Evolutionary conservation across 2,113 vertebrate genomes (phyloP).

Genomic region (Danio rerio): GRCz12tu NC_133198.1:5115001-5115500

Average conservation of each 20-base stretch:
- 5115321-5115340: too few relatives aligned
- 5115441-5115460: too few relatives aligned
- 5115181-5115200: not conserved
- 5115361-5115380: too few relatives aligned
- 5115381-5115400: too few relatives aligned
- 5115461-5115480: not conserved
- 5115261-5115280: too few relatives aligned
- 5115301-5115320: too few relatives aligned
- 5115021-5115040: conserved; percentile 1
- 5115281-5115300: too few relatives aligned
- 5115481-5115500: not conserved
- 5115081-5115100: too few relatives aligned
- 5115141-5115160: not conserved
- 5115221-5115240: conserved; percentile 8
- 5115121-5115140: not conserved
- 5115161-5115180: not conserved
- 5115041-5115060: conserved; percentile 1
- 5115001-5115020: not conserved
- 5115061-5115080: not conserved
- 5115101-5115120: not conserved
- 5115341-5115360: too few relatives aligned
- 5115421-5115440: too few relatives aligned
- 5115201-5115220: conserved; percentile 1
- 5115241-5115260: not conserved
- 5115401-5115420: too few relatives aligned